Conservation (phyloP, 2,888 invertebrate genomes). For the Tinea semifulvella region DNA sequence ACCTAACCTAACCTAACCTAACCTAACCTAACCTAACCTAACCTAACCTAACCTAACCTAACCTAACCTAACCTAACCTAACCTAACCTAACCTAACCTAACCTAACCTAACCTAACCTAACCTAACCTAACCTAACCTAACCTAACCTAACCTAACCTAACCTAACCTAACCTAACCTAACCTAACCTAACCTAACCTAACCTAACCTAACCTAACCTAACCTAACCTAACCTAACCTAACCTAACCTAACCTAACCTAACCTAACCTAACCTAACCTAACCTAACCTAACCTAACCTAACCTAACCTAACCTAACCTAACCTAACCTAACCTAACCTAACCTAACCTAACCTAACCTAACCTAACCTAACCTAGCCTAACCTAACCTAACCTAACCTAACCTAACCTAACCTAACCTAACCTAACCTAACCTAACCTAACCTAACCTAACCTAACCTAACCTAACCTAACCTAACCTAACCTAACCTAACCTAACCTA, state of each 20-base stretch:
- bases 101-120: conserved; percentile 18
- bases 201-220: conserved; percentile 17
- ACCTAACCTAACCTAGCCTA: too few species aligned
- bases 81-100: conserved; percentile 19
- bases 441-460: too few species aligned
- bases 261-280: conserved; percentile 18
- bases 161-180: conserved; percentile 18
- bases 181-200: conserved; percentile 13
- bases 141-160: conserved; percentile 16
- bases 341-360: too few species aligned
- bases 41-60: conserved; percentile 18
- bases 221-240: conserved; percentile 18
- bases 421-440: too few species aligned
- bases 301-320: conserved; percentile 18
- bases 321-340: conserved; percentile 15
- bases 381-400: too few species aligned
- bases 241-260: conserved; percentile 19
- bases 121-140: conserved; percentile 16
- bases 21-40: conserved; percentile 18
- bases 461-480: too few species aligned
- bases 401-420: too few species aligned
- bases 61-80: conserved; percentile 18
- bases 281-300: conserved; percentile 20
- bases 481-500: too few species aligned
- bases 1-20: conserved; percentile 13